Base-by-base conservation (phyloP, 2,888 invertebrate species). In the Petrophora chlorosata region DNA sequence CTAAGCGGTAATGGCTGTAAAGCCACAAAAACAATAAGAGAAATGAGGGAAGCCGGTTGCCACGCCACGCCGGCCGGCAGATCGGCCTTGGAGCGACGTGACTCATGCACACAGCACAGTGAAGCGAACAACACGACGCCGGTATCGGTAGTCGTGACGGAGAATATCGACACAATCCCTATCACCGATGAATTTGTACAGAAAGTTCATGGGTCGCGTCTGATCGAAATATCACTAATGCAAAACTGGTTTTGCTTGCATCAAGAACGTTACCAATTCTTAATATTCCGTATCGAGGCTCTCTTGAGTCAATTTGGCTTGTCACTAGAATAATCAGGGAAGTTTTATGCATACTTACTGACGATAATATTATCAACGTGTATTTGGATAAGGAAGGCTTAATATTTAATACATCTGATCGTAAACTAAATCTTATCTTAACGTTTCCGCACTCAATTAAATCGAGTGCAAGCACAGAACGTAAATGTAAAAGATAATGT, bases 61-160 rank as follows among this genome's bases (percentile, higher is more conserved):
- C 69, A 82, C 59, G 80, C 70, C 49, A 59, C 50, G 82, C 87
- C 88, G 86, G 87, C 87, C 86, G 88, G 88, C 79, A 54, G 32
- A 54, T 59, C 66, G 87, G 84, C 87, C 87, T 87, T 85, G 86
- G 70, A 25, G 53, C 46, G 46, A 54, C 66, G 67, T 84, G 86
- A 86, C 58, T 85, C 85, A 83, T 62, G 66, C 35, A 42, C 47
- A 40, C 40, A 34, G 41, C 53, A 43, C 40, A 32, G 53, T 53
- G 63, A 75, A 76, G 76, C 69, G 67, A 69, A 64, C 58, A 66
- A 65, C 74, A 71, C 67, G 65, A 29, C 23, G 36, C 58, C 53
- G 58, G 59, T 63, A 63, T 72, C 73, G 69, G n/a, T n/a, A 70
- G 72, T 70, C 60, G 71, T 70, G 70, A 70, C 61, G 9, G 54